Conservation (phyloP, 23 tunicate genomes). For the Phallusia fumigata region DNA sequence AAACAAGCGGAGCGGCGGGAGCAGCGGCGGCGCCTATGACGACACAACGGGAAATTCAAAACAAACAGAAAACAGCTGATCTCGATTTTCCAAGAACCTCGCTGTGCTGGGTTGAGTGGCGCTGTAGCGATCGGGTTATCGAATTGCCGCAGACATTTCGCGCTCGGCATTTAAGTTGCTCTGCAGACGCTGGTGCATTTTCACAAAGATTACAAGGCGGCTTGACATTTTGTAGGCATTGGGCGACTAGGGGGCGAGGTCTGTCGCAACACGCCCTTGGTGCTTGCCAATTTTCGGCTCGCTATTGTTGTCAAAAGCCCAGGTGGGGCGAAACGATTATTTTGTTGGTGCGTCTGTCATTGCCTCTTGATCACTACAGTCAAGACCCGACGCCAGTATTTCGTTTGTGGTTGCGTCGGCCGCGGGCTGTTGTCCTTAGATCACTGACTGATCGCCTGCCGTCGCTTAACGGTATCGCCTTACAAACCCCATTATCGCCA, state of each 20-base stretch:
- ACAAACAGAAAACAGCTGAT: conserved; percentile 34
- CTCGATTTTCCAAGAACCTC: conserved; percentile 16
- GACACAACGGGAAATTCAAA: conserved; percentile 9
- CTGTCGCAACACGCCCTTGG: neutral
- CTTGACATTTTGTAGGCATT: conserved; percentile 2
- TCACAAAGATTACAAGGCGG: neutral
- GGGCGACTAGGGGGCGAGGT: neutral
- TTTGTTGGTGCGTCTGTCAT: too few relatives aligned
- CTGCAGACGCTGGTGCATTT: too few relatives aligned
- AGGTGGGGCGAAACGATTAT: too few relatives aligned
- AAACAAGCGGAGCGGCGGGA: neutral
- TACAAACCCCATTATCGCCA: too few relatives aligned
- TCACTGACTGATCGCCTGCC: too few relatives aligned
- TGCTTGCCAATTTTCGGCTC: too few relatives aligned
- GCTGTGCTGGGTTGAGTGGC: neutral
- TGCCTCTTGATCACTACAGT: too few relatives aligned
- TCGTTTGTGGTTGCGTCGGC: too few relatives aligned
- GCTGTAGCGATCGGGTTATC: neutral
- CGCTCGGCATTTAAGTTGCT: conserved; percentile 1
- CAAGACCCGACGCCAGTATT: too few relatives aligned
- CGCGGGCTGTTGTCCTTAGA: too few relatives aligned
- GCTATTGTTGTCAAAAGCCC: too few relatives aligned
- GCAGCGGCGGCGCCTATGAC: neutral
- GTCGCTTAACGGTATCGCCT: too few relatives aligned
- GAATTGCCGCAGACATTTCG: neutral